Evolutionary conservation across 1,140 invertebrate species (phyloP).

Genomic region (Drosophila serrata): DNA sequence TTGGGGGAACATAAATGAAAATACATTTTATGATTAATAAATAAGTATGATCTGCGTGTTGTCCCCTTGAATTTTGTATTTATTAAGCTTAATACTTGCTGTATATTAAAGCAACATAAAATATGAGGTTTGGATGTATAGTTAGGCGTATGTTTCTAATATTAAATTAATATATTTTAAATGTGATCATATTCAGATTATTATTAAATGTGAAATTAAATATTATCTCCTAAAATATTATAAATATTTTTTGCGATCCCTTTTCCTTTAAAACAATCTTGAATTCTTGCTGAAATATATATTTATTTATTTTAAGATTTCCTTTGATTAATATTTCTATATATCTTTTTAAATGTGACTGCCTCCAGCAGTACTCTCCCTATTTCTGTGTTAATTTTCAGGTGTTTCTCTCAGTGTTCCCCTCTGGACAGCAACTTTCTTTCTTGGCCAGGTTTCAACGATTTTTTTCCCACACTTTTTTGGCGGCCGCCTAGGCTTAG

Average conservation of each 20-base stretch:
- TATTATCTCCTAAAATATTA: too few relatives aligned
- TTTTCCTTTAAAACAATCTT: too few relatives aligned
- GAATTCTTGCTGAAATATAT: too few relatives aligned
- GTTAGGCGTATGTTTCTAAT: too few relatives aligned
- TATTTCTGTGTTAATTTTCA: background rate
- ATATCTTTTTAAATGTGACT: background rate
- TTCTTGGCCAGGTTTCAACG: slow-evolving; percentile 32
- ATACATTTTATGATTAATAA: too few relatives aligned
- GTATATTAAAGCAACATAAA: too few relatives aligned
- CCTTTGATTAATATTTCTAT: background rate
- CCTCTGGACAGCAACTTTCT: background rate
- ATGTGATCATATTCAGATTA: too few relatives aligned
- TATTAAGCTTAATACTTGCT: background rate
- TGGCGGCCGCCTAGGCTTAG: slow-evolving; percentile 35
- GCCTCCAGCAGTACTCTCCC: background rate
- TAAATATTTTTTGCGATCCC: too few relatives aligned
- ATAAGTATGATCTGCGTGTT: too few relatives aligned
- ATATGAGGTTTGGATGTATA: too few relatives aligned
- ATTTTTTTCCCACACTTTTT: slow-evolving; percentile 42
- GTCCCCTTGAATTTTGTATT: background rate
- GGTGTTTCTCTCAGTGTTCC: background rate
- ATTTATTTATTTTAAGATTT: background rate
- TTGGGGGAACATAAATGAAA: background rate
- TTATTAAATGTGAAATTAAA: too few relatives aligned
- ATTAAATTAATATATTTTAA: too few relatives aligned